Conservation (phyloP, 1,140 invertebrate species). For the Olivierus martensii region DNA sequence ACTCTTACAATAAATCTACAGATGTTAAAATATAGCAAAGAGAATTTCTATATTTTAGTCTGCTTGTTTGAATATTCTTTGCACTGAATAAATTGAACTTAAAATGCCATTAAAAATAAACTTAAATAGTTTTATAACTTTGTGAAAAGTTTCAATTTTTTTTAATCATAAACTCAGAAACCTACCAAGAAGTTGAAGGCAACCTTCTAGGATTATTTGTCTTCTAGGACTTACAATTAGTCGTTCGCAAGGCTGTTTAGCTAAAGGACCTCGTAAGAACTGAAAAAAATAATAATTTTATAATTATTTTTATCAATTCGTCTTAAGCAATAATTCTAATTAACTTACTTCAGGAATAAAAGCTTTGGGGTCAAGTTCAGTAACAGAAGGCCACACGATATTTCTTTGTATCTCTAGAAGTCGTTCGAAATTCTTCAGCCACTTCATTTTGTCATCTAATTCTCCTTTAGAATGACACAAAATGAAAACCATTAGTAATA, state of each 20-base stretch:
- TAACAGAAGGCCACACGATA: constrained; percentile 49
- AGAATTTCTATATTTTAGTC: too few species aligned
- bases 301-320: too few species aligned
- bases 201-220: constrained; percentile 49
- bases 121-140: too few species aligned
- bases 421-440: constrained; percentile 56
- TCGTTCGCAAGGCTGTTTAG: constrained; percentile 51
- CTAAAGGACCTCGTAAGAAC: constrained; percentile 40
- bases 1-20: too few species aligned
- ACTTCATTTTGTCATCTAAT: constrained; percentile 55
- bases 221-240: constrained; percentile 45
- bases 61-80: too few species aligned
- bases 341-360: constrained; percentile 48
- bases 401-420: constrained; percentile 51
- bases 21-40: too few species aligned
- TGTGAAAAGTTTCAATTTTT: too few species aligned
- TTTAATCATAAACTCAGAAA: neutral
- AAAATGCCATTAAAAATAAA: too few species aligned
- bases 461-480: constrained; percentile 34
- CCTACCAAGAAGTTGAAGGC: constrained; percentile 39
- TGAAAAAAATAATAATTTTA: constrained; percentile 22
- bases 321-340: too few species aligned
- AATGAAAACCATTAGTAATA: neutral
- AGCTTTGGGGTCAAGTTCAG: constrained; percentile 46
- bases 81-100: too few species aligned